Percentiles rank a stretch among this genome's conserved stretches.
These are phyloP conservation scores for Tuta absoluta DNA, from an alignment of 2,888 invertebrate genomes.

Conservation along the genomic window DNA sequence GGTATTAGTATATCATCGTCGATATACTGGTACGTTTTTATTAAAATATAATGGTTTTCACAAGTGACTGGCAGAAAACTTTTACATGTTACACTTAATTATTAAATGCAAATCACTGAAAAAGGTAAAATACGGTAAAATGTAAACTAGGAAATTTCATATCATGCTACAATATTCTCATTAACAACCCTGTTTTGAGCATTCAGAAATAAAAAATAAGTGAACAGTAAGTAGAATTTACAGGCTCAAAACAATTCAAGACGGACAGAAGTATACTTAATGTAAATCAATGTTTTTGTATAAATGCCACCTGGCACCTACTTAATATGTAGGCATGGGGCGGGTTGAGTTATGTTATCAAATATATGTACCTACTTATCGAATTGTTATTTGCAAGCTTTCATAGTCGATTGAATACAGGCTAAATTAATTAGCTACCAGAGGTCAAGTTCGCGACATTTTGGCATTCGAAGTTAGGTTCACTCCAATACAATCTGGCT, in stretches of 20 bases:
- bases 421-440: no score
- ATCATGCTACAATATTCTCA: constrained; percentile 37
- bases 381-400: neutral
- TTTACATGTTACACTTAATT: constrained; percentile 18
- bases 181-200: constrained; percentile 44
- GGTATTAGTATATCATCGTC: no score
- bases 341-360: no score
- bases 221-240: neutral
- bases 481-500: no score
- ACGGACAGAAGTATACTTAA: constrained; percentile 31
- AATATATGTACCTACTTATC: neutral
- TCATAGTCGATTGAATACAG: neutral
- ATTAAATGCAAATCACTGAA: constrained; percentile 24
- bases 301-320: no score
- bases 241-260: no score
- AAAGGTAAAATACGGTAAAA: constrained; percentile 21
- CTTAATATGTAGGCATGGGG: no score
- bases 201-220: constrained; percentile 34
- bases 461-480: no score
- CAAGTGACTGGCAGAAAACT: constrained; percentile 17
- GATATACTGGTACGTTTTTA: constrained; percentile 9
- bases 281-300: no score
- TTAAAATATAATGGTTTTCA: constrained; percentile 24
- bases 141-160: neutral
- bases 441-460: no score